These are phyloP conservation scores for Halichoeres trimaculatus DNA, from an alignment of 2,113 vertebrate genomes.

Conservation along the genomic window DNA sequence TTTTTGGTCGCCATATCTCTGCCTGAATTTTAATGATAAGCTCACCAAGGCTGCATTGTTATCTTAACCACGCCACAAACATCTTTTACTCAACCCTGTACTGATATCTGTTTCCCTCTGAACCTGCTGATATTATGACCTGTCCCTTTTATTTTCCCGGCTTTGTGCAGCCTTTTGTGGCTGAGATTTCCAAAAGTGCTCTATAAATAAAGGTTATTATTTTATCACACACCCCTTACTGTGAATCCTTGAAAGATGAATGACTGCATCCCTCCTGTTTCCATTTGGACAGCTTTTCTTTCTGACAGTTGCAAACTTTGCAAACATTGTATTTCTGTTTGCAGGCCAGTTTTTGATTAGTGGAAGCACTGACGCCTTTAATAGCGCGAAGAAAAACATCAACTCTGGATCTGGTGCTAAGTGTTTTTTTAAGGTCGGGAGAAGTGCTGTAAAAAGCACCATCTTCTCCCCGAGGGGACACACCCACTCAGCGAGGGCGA, in stretches of 20 bases:
- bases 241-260: slow-evolving; percentile 35
- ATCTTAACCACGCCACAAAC: slow-evolving; percentile 40
- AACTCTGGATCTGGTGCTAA: slow-evolving; percentile 72
- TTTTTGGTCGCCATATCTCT: slow-evolving; percentile 43
- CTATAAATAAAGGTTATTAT: not conserved
- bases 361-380: slow-evolving; percentile 59
- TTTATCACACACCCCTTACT: slow-evolving; percentile 22
- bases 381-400: slow-evolving; percentile 46
- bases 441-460: slow-evolving; percentile 79
- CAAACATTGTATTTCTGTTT: slow-evolving; percentile 68
- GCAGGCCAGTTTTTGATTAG: slow-evolving; percentile 66
- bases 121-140: not conserved
- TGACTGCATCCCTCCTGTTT: slow-evolving; percentile 49
- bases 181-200: not conserved
- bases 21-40: slow-evolving; percentile 77
- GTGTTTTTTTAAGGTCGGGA: slow-evolving; percentile 74
- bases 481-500: slow-evolving; percentile 64
- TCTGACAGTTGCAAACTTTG: slow-evolving; percentile 60
- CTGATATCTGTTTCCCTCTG: not conserved
- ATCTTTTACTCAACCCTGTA: slow-evolving; percentile 27
- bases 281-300: slow-evolving; percentile 55
- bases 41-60: slow-evolving; percentile 59
- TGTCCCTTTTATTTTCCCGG: not conserved
- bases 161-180: not conserved
- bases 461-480: slow-evolving; percentile 72